Conservation (phyloP, 2,888 invertebrate genomes). For the Coecobrya sp. region DNA sequence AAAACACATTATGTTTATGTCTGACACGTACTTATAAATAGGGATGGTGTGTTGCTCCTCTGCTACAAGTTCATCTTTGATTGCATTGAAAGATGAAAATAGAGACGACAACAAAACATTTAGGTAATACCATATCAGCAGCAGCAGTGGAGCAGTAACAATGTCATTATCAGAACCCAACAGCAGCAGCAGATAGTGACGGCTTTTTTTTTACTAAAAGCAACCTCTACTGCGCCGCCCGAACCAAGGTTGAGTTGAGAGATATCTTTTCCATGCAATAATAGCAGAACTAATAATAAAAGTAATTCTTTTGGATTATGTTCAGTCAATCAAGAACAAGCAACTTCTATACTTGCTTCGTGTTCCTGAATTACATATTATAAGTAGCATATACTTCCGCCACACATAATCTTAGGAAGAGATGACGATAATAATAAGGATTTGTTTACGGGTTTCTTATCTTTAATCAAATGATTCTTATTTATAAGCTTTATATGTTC, state of each 20-base stretch:
- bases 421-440: not conserved
- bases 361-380: not conserved
- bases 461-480: not conserved
- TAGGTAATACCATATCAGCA: not conserved
- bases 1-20: not conserved
- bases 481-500: not conserved
- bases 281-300: slow-evolving; percentile 11
- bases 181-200: not conserved
- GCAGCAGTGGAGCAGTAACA: slow-evolving; percentile 7
- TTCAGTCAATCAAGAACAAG: slow-evolving; percentile 25
- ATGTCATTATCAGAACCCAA: slow-evolving; percentile 50
- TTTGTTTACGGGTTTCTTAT: not conserved
- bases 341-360: slow-evolving; percentile 13
- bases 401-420: not conserved
- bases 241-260: not conserved
- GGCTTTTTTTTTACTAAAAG: slow-evolving; percentile 10
- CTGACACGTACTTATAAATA: not conserved
- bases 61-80: slow-evolving; percentile 31
- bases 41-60: not conserved
- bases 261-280: not conserved
- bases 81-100: slow-evolving; percentile 27
- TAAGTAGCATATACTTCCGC: not conserved
- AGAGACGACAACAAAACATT: slow-evolving; percentile 26
- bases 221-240: no score
- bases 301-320: slow-evolving; percentile 16